phyloP scores from a whole-genome alignment of 2,888 invertebrate genomes.

The Phytoseiulus persimilis region DNA sequence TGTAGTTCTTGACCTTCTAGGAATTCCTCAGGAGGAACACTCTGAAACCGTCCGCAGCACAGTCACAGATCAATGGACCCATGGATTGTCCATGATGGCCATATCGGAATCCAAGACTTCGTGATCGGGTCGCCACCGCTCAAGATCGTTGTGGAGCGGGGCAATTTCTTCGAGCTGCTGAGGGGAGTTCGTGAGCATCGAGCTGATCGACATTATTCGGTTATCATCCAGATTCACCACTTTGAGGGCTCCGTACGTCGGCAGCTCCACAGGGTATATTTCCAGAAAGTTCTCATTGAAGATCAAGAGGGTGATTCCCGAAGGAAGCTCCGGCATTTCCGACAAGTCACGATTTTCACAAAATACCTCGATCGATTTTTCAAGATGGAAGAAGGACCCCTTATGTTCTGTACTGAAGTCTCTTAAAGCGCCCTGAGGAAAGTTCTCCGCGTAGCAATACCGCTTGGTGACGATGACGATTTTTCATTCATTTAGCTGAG shows the following conservation, averaged over 20 bases:
- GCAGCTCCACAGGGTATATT: neutral
- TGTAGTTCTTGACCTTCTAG: neutral
- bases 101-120: neutral
- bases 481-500: no score
- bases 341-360: neutral
- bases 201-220: neutral
- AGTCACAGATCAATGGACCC: neutral
- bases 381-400: neutral
- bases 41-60: neutral
- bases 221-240: constrained; percentile 8
- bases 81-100: neutral
- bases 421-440: no score
- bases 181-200: neutral
- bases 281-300: neutral
- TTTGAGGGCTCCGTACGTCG: neutral
- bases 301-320: neutral
- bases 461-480: no score
- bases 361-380: neutral
- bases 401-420: neutral
- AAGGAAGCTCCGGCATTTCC: neutral
- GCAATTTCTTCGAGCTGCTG: neutral
- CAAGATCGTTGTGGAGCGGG: neutral
- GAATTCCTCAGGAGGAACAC: neutral
- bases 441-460: no score
- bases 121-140: neutral